Conservation (phyloP, 1,140 invertebrate species). For the Melitaea cinxia region DNA sequence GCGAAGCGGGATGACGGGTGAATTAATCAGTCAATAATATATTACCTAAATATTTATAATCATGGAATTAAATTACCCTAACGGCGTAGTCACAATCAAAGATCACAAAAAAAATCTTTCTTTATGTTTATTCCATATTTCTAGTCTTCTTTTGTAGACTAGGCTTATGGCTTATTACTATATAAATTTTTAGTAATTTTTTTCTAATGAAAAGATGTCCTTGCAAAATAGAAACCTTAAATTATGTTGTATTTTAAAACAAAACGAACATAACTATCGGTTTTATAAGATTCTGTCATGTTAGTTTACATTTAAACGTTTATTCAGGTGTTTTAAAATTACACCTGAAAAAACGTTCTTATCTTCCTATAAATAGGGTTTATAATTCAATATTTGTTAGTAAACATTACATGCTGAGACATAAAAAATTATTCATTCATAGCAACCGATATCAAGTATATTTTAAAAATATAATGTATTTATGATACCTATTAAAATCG, state of each 20-base stretch:
- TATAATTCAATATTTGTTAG: not conserved
- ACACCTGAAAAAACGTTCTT: not conserved
- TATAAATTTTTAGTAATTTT: too few relatives aligned
- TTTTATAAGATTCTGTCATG: not conserved
- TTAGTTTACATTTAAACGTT: not conserved
- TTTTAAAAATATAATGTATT: not conserved
- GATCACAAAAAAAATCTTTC: too few relatives aligned
- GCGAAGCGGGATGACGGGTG: too few relatives aligned
- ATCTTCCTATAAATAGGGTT: not conserved
- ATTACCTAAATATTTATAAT: too few relatives aligned
- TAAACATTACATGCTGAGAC: not conserved
- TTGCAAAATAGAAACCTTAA: not conserved
- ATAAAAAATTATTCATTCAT: slow-evolving; percentile 10
- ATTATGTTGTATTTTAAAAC: not conserved
- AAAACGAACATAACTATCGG: not conserved
- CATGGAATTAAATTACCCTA: too few relatives aligned
- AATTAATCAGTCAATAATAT: too few relatives aligned
- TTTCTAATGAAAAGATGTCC: not conserved
- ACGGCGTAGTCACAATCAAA: too few relatives aligned
- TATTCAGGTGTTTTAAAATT: slow-evolving; percentile 12
- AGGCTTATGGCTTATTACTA: too few relatives aligned
- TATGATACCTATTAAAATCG: too few relatives aligned
- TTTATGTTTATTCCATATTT: too few relatives aligned
- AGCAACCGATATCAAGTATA: slow-evolving; percentile 10
- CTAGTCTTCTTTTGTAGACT: too few relatives aligned